Evolutionary conservation across 1,140 invertebrate species (phyloP).

Genomic region (Diuraphis noxia): DNA sequence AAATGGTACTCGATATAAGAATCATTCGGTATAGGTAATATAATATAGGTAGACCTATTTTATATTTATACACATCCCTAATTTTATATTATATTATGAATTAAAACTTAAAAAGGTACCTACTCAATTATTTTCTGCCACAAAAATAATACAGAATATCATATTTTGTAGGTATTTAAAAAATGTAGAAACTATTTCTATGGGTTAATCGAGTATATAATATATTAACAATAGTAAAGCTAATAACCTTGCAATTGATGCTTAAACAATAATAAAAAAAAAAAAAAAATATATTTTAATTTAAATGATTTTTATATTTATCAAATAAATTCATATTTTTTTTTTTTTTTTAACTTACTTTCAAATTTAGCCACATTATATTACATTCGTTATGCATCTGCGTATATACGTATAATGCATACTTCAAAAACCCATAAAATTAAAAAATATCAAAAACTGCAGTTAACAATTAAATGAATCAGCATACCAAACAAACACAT

Average conservation of each 20-base stretch:
- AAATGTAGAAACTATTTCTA: neutral
- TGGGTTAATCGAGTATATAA: neutral
- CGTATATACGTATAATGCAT: neutral
- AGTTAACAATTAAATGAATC: neutral
- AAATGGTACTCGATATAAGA: neutral
- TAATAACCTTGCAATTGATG: too few relatives aligned
- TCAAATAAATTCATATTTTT: too few relatives aligned
- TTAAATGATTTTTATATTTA: too few relatives aligned
- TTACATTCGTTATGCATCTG: too few relatives aligned
- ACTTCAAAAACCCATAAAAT: neutral
- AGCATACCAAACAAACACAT: neutral
- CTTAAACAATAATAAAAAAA: too few relatives aligned
- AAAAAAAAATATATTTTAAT: too few relatives aligned
- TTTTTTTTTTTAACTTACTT: neutral
- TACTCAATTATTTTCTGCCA: neutral
- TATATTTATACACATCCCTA: neutral
- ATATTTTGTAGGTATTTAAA: neutral
- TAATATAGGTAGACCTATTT: neutral
- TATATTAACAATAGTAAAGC: too few relatives aligned
- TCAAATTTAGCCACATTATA: too few relatives aligned
- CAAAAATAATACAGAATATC: neutral
- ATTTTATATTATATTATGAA: neutral
- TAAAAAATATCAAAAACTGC: neutral
- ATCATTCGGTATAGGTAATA: neutral
- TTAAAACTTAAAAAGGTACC: too few relatives aligned